A percentile compares a stretch with the other conserved stretches of the same genome.
Conservation (phyloP, 2,113 vertebrate genomes). For the Pollimyrus isidori region DNA sequence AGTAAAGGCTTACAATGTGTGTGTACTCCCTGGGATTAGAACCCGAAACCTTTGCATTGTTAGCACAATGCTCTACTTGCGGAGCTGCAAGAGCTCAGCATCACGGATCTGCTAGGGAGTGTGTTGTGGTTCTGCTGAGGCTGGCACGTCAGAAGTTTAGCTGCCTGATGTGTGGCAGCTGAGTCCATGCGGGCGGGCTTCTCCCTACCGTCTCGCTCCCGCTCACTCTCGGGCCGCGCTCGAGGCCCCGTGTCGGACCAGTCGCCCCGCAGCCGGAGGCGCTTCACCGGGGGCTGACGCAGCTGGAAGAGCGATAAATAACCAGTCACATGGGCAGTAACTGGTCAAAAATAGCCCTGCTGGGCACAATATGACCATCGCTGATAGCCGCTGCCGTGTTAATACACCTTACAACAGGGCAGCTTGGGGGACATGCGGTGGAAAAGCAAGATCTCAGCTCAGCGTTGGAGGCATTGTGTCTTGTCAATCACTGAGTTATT, state of each 20-base stretch:
- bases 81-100: neutral
- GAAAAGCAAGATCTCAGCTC: neutral
- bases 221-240: slow-evolving; percentile 92
- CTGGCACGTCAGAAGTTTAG: neutral
- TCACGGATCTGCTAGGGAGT: neutral
- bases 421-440: neutral
- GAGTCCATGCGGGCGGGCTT: neutral
- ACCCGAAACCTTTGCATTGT: neutral
- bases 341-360: neutral
- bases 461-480: neutral
- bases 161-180: neutral
- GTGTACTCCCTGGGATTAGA: neutral
- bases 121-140: neutral
- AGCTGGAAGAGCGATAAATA: slow-evolving; percentile 59
- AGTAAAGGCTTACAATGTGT: neutral
- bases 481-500: neutral
- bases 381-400: neutral
- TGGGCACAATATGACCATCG: neutral
- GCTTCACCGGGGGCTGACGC: slow-evolving; percentile 91
- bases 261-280: slow-evolving; percentile 85
- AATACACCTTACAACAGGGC: neutral
- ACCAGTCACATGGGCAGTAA: neutral
- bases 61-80: neutral
- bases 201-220: slow-evolving; percentile 86
- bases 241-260: slow-evolving; percentile 98